These are phyloP conservation scores for Zaprionus nigranus DNA, from an alignment of 1,140 invertebrate species.

Conservation along the genomic window DNA sequence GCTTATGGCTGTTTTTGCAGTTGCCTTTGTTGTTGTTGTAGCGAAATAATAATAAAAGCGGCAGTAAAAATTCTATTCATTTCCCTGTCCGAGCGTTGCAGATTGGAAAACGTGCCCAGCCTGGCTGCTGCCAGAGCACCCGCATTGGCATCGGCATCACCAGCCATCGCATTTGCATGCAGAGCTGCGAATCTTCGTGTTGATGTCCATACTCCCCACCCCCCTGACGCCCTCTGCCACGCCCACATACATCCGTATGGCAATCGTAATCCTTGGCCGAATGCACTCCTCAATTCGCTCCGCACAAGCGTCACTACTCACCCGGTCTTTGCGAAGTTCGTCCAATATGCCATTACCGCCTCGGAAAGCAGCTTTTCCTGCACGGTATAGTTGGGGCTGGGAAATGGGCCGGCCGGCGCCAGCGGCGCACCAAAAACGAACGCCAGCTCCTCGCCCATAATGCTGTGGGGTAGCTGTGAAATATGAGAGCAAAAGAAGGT, in stretches of 20 bases:
- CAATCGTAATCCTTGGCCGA: conserved; percentile 59
- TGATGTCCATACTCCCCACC: conserved; percentile 40
- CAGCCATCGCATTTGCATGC: conserved; percentile 64
- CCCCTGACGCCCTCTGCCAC: conserved; percentile 11
- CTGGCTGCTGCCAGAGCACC: conserved; percentile 61
- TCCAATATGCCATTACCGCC: conserved; percentile 94
- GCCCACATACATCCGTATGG: conserved; percentile 2
- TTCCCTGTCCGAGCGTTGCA: conserved; percentile 77
- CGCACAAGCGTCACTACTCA: conserved; percentile 84
- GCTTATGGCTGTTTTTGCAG: conserved; percentile 36
- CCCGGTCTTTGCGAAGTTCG: conserved; percentile 95
- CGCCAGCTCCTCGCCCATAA: conserved; percentile 95
- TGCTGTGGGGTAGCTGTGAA: conserved; percentile 85
- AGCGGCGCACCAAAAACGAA: conserved; percentile 96
- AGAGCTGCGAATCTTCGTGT: conserved; percentile 58
- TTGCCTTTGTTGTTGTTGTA: conserved; percentile 25
- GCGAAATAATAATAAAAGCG: conserved; percentile 72
- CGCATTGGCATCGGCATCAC: conserved; percentile 26
- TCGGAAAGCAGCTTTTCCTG: conserved; percentile 92
- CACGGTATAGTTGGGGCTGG: conserved; percentile 88
- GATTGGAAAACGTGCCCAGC: conserved; percentile 76
- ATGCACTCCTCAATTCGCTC: conserved; percentile 71
- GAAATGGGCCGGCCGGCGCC: conserved; percentile 90
- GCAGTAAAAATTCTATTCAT: conserved; percentile 83
- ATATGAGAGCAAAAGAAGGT: conserved; percentile 25